Conservation (phyloP, 2,888 invertebrate genomes). For the Parnassius orleans region DNA sequence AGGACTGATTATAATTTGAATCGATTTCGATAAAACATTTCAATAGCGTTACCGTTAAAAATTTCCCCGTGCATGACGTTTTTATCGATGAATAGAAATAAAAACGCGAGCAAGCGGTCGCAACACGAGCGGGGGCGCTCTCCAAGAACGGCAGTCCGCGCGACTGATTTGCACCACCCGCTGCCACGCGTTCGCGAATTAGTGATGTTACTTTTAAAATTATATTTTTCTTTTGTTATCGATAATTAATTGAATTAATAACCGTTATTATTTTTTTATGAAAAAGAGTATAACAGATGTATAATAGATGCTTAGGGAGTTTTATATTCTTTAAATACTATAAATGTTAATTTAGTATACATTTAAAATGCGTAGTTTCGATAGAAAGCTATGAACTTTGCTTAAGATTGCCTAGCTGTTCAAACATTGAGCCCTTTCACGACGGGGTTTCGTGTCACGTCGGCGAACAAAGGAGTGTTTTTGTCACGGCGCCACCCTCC, state of each 20-base stretch:
- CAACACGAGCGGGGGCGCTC: slow-evolving; percentile 54
- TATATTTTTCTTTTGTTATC: slow-evolving; percentile 45
- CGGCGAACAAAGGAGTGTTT: slow-evolving; percentile 78
- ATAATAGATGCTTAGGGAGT: neutral
- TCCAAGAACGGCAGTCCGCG: slow-evolving; percentile 78
- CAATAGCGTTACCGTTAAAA: slow-evolving; percentile 6
- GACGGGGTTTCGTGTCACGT: slow-evolving; percentile 41
- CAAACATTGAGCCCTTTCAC: slow-evolving; percentile 22
- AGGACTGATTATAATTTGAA: slow-evolving; percentile 5
- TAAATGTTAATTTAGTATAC: neutral
- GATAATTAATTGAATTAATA: slow-evolving; percentile 31
- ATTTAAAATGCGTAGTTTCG: slow-evolving; percentile 5
- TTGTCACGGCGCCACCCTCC: slow-evolving; percentile 53
- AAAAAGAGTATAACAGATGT: neutral
- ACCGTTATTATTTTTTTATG: neutral
- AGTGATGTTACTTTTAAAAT: slow-evolving; percentile 46
- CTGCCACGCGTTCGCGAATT: slow-evolving; percentile 67
- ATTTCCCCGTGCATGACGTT: slow-evolving; percentile 31
- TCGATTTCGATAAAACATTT: slow-evolving; percentile 14
- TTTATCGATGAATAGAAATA: slow-evolving; percentile 64
- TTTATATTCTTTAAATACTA: neutral
- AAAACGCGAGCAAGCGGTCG: slow-evolving; percentile 47
- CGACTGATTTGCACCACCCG: slow-evolving; percentile 79
- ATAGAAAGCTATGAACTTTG: slow-evolving; percentile 1
- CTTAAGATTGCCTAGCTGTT: neutral